phyloP scores from a whole-genome alignment of 2,888 invertebrate genomes.

The Penaeus monodon region DNA sequence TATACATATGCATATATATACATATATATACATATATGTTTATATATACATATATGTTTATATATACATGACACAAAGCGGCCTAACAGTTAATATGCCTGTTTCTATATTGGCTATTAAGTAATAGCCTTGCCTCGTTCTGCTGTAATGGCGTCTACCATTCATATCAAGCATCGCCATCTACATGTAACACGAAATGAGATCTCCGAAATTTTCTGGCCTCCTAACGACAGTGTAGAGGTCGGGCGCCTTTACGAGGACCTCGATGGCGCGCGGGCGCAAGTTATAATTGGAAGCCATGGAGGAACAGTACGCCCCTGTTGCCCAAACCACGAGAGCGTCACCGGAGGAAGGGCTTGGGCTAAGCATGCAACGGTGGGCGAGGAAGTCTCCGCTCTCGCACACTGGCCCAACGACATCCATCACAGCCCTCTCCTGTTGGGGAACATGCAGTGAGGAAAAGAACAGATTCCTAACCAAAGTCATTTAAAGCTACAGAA shows the following conservation, averaged over 20 bases:
- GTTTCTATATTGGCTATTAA: too few relatives aligned
- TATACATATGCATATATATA: too few relatives aligned
- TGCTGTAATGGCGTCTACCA: too few relatives aligned
- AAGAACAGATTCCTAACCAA: too few relatives aligned
- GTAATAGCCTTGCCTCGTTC: too few relatives aligned
- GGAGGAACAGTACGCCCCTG: conserved; percentile 45
- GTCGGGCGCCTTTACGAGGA: conserved; percentile 18
- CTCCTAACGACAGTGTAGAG: conserved; percentile 26
- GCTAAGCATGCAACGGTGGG: background rate
- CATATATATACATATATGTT: too few relatives aligned
- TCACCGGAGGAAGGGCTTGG: background rate
- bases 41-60: too few relatives aligned
- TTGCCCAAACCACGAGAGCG: conserved; percentile 35
- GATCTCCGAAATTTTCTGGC: conserved; percentile 37
- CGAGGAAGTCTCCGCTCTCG: conserved; percentile 42
- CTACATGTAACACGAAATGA: conserved; percentile 10
- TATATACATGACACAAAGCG: too few relatives aligned
- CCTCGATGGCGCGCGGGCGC: conserved; percentile 37
- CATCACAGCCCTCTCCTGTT: conserved; percentile 1
- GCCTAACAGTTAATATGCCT: too few relatives aligned
- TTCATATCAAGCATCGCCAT: too few relatives aligned
- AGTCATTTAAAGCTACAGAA: too few relatives aligned
- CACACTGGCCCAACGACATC: conserved; percentile 50
- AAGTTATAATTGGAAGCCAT: conserved; percentile 53
- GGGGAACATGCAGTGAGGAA: too few relatives aligned